Evolutionary conservation across 2,797 vertebrate genomes (phyloP), one percentile per base, ranked within the genome.

Genomic region (Sebastes matsubarae): DNA sequence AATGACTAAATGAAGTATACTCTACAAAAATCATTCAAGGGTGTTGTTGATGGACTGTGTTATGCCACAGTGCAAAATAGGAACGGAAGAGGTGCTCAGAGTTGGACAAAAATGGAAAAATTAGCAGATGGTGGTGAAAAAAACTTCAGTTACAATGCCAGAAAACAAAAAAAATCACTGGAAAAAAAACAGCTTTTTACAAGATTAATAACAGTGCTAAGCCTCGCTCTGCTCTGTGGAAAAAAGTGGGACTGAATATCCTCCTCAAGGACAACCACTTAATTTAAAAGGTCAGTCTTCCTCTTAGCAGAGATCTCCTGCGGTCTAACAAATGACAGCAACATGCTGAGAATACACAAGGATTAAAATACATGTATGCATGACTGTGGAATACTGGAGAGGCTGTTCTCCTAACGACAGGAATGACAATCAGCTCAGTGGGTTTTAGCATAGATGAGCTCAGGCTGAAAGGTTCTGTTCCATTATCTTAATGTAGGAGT

Each of bases 371-470:
- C 70, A 74, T 18, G 65, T 25, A 16, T 57, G 46, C 42, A 38
- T 25, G 65, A 24, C 29, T 36, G 3, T 25, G 30, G 36, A 68
- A 60, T 5, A 80, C 29, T 29, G 8, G 58, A 54, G 2, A 60
- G 72, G 63, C 60, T 74, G 25, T 73, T 65, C 27, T 74, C 65
- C 59, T 73, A 68, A 69, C 72, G 22, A 72, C 76, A 74, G 80
- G 64, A 73, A 54, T 64, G 61, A 78, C 72, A 73, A 69, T 91
- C 72, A 72, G 64, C 81, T 84, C 79, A 60, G 59, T 27, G 58
- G 46, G 73, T 29, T 85, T 85, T 77, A 81, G 60, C 73, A 58
- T 14, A 67, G 52, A 87, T 58, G 6, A 59, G 77, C 18, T 80
- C 16, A 38, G 68, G 30, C 60, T 77, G 30, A 80, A 71, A 80